Evolutionary conservation across 2,888 invertebrate genomes (phyloP), one percentile per base, ranked within the genome.

Genomic region (Dryococelus australis): DNA sequence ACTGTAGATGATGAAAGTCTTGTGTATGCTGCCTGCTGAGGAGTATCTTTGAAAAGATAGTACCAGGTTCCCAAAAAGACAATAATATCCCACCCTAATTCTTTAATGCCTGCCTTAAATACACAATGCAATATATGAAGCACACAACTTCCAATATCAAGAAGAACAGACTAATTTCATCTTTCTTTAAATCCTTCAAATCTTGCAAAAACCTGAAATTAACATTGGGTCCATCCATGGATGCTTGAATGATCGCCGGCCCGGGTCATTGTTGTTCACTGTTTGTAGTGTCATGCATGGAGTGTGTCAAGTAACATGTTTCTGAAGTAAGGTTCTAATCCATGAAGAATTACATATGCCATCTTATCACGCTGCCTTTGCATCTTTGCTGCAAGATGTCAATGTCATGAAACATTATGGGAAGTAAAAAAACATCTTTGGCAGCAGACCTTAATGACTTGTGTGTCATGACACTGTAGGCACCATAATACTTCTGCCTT

Each of bases 201-300:
- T 65, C 65, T 65, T 65, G 65, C 65, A 65, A 65, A 65, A 65
- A 65, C 65, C 65, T n/a, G n/a, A n/a, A n/a, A n/a, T n/a, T n/a
- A n/a, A n/a, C n/a, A n/a, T n/a, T n/a, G n/a, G n/a, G n/a, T n/a
- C n/a, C n/a, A n/a, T n/a, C n/a, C n/a, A n/a, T n/a, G n/a, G n/a
- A n/a, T n/a, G 13, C 51, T 51, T 51, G 51, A 51, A 51, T 51
- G 51, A 51, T 51, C n/a, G n/a, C n/a, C n/a, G n/a, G n/a, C n/a
- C n/a, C 51, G 51, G 51, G 8, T 10, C 10, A 51, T 10, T 51
- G 51, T 51, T 13, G 13, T 10, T 51, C 51, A 51, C 51, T 13
- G 10, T 51, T 13, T 51, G 51, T 51, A 13, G 10, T 10, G 13
- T 13, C 51, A 10, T 51, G 51, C 51, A 13, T 13, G 13, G 8